Conservation (phyloP, 2,888 invertebrate genomes). For the Drosophila buzzatii region DNA sequence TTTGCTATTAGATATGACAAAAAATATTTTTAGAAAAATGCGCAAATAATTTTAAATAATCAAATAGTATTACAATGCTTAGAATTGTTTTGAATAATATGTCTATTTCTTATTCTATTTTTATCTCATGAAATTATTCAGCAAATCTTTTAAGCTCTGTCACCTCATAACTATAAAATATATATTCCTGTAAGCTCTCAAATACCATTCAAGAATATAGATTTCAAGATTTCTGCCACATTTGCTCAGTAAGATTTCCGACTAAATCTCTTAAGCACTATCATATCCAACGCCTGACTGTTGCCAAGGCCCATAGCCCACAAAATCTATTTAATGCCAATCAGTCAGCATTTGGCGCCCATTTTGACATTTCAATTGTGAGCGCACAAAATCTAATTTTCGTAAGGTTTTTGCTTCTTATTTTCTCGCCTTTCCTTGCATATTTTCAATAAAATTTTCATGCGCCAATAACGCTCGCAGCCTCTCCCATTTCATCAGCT, state of each 20-base stretch:
- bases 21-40: neutral
- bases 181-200: neutral
- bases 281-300: neutral
- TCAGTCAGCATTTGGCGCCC: slow-evolving; percentile 29
- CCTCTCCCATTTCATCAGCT: slow-evolving; percentile 1
- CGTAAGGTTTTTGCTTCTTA: slow-evolving; percentile 20
- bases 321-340: slow-evolving; percentile 45
- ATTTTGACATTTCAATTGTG: slow-evolving; percentile 53
- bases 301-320: slow-evolving; percentile 17
- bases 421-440: slow-evolving; percentile 8
- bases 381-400: slow-evolving; percentile 38
- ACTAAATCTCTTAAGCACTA: slow-evolving; percentile 9
- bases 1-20: too few relatives aligned
- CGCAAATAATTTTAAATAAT: neutral
- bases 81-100: neutral
- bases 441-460: slow-evolving; percentile 52
- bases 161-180: neutral
- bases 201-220: neutral
- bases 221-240: neutral
- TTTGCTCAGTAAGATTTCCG: slow-evolving; percentile 1
- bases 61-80: neutral
- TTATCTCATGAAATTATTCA: neutral
- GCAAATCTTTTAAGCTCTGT: neutral
- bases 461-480: slow-evolving; percentile 35
- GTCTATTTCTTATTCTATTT: neutral